Conservation (phyloP, 2,797 vertebrate genomes). For the Eulemur albifrons region DNA sequence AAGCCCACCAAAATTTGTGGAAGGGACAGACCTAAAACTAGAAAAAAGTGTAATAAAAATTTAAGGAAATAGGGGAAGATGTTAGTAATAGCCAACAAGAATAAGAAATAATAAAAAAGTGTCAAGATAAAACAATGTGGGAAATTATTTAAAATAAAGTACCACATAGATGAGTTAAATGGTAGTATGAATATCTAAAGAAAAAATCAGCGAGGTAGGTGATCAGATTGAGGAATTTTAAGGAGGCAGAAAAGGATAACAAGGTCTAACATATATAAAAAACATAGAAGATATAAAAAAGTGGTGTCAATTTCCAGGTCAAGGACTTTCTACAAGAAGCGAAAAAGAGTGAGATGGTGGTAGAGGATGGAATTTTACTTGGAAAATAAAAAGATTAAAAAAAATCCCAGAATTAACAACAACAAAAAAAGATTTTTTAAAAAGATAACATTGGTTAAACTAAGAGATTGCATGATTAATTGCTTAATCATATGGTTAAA, state of each 20-base stretch:
- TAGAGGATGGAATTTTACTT: not conserved
- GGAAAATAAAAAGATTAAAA: not conserved
- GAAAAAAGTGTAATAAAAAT: not conserved
- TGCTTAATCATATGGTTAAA: not conserved
- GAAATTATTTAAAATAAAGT: not conserved
- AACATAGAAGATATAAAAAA: not conserved
- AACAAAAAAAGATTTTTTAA: not conserved
- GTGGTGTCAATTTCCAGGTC: not conserved
- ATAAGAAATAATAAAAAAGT: not conserved
- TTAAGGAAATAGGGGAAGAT: not conserved
- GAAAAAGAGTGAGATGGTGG: accelerated
- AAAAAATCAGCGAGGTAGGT: not conserved
- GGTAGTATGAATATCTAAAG: not conserved
- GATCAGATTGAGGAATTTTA: not conserved
- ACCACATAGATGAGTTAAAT: not conserved
- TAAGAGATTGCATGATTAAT: not conserved
- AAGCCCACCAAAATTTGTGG: not conserved
- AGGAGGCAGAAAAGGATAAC: not conserved
- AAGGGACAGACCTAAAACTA: not conserved
- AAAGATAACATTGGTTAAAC: not conserved
- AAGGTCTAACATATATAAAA: not conserved
- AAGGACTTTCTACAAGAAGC: not conserved
- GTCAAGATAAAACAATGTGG: not conserved
- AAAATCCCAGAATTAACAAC: not conserved
- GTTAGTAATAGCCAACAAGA: not conserved